Base-by-base conservation (phyloP, 2,797 vertebrate genomes). In the Bryconaethiops microstoma region DNA sequence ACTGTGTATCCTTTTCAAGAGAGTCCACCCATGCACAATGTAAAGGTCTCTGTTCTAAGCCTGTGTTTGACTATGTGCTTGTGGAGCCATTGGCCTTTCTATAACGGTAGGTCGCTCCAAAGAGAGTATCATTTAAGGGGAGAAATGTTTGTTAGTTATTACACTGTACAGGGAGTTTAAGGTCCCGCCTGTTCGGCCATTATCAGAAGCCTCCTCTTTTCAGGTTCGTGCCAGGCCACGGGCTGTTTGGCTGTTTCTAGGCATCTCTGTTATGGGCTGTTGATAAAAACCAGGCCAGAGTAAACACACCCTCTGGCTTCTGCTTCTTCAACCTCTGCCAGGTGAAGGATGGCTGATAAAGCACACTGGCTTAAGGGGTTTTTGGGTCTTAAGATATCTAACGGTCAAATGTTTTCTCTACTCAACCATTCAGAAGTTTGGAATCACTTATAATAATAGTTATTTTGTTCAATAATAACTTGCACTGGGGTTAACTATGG, bases 11-110 rank as follows among this genome's bases (percentile, higher is more conserved):
- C 40, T 45, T 68, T 68, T 45, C 40, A 68, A 19, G 40, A 45
- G 19, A 45, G 65, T 45, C 65, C n/a, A 68, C 65, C 21, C 17
- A 42, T 21, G n/a, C 64, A 35, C 25, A 69, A 29, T 17, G 21
- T 74, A 68, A 80, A 77, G 74, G 65, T 80, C 82, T 77, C 21
- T 16, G 12, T 52, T 42, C 63, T 80, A 69, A 21, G 62, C 65
- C 25, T 54, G 42, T 74, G 45, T 67, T 64, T 72, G 77, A 77
- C 76, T 39, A 63, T 80, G 78, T 59, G 54, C 42, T 63, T 74
- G 17, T 63, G 55, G 23, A 70, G 57, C 25, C 39, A 39, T 9
- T 73, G 70, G 50, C 50, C 52, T 55, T 57, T 73, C 16, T 2
- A 21, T 55, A 73, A 73, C 57, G 52, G 52, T 17, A 73, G 42